Conservation (phyloP, 2,888 invertebrate species). For the Microctonus hyperodae region DNA sequence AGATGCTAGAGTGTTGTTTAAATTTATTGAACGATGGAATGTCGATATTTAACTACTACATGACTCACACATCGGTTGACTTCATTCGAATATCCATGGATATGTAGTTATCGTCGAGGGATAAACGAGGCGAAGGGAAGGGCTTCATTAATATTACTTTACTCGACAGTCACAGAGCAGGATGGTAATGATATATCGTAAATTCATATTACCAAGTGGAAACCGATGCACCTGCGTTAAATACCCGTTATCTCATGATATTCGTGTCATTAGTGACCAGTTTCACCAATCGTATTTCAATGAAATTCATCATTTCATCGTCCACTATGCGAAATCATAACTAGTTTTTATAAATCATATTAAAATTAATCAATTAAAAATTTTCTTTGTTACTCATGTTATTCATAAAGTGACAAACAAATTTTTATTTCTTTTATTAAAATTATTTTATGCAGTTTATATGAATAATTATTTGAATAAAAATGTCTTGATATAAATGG, state of each 20-base stretch:
- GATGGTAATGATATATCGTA: slow-evolving; percentile 41
- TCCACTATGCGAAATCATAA: neutral
- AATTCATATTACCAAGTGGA: slow-evolving; percentile 40
- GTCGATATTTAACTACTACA: slow-evolving; percentile 25
- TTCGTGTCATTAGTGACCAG: slow-evolving; percentile 28
- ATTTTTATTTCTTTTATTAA: no score
- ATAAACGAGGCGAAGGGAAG: neutral
- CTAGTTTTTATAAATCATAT: slow-evolving; percentile 1
- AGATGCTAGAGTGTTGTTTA: slow-evolving; percentile 8
- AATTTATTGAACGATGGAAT: slow-evolving; percentile 25
- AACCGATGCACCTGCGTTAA: slow-evolving; percentile 40
- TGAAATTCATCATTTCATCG: slow-evolving; percentile 7
- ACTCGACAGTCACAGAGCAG: slow-evolving; percentile 38
- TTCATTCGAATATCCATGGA: neutral
- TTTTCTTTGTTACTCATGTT: no score
- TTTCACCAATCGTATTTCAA: slow-evolving; percentile 18
- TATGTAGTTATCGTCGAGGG: neutral
- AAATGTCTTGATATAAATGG: no score
- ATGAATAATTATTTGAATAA: no score
- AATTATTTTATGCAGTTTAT: no score
- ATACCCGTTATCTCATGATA: slow-evolving; percentile 26
- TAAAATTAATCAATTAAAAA: no score
- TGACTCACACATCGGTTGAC: neutral
- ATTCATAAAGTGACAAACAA: no score
- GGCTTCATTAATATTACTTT: slow-evolving; percentile 42